Base-by-base conservation (phyloP, 2,113 vertebrate species). In the Ranitomeya variabilis region DNA sequence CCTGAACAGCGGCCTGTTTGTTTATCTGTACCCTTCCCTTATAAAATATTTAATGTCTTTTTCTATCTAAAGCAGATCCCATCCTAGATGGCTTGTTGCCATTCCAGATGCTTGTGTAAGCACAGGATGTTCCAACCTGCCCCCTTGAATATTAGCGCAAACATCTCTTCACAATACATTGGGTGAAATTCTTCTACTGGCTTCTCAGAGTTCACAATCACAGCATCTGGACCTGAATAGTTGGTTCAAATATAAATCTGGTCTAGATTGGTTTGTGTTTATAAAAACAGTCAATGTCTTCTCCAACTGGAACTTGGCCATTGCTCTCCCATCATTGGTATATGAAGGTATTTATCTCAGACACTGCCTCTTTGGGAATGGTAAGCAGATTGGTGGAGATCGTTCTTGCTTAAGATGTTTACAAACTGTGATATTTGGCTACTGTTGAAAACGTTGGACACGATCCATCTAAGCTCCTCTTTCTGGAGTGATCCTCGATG, bases 381-480 rank as follows among this genome's bases (percentile, higher is more conserved):
- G 81, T 15, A 19, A 83, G 64, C 62, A 69, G 81, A 83, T n/a
- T 67, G 62, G 64, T 67, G 21, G 45, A 60, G 60, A 67, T 69
- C 62, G 60, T 19, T 26, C 45, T 26, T 55, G 64, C 11, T 67
- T 84, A n/a, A 83, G 81, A 83, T 55, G 82, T 84, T 84, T 84
- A 84, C 82, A 84, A 71, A 84, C 82, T 84, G 82, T 84, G 82
- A 84, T 67, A 71, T 54, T 84, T 84, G 82, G 82, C 82, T 84
- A 84, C 82, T 84, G 82, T 84, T 69, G 51, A n/a, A 71, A 55
- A 71, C 45, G 4, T 71, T 84, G 82, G 66, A 51, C 23, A 14
- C 3, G 54, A 26, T 84, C 82, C 82, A 84, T 84, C 0, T 3
- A 21, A 64, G 52, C 3, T 45, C 7, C 64, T 67, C 45, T 67